Percentiles rank a stretch among this genome's conserved stretches.
phyloP scores from a whole-genome alignment of 1,140 invertebrate genomes.

The Cydia pomonella region DNA sequence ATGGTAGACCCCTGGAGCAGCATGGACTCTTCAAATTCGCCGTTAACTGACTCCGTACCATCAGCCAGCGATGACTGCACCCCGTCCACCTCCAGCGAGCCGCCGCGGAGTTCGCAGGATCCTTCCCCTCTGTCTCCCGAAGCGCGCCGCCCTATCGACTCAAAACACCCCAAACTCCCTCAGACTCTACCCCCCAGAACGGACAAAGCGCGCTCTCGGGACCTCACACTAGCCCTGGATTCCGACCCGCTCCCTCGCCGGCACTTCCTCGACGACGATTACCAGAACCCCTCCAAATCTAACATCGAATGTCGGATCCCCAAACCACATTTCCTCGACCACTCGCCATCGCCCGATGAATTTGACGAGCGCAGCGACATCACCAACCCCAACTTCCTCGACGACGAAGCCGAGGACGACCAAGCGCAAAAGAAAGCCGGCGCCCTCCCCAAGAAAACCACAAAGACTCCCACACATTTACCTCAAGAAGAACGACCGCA shows the following conservation, averaged over 20 bases:
- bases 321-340: conserved; percentile 79
- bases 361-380: conserved; percentile 75
- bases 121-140: conserved; percentile 58
- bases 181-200: conserved; percentile 49
- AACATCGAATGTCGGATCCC: conserved; percentile 78
- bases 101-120: conserved; percentile 51
- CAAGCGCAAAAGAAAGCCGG: conserved; percentile 72
- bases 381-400: conserved; percentile 75
- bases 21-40: conserved; percentile 79
- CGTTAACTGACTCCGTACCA: conserved; percentile 75
- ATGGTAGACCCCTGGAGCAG: conserved; percentile 80
- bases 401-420: conserved; percentile 70
- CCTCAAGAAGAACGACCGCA: conserved; percentile 66
- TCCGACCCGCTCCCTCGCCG: conserved; percentile 65
- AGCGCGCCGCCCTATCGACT: conserved; percentile 58
- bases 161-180: conserved; percentile 60
- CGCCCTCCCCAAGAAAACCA: conserved; percentile 64
- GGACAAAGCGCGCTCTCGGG: conserved; percentile 70
- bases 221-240: conserved; percentile 68
- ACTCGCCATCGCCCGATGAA: conserved; percentile 77
- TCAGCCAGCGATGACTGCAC: conserved; percentile 77
- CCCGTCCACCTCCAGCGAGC: conserved; percentile 71
- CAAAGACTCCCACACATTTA: conserved; percentile 57
- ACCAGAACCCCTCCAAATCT: conserved; percentile 78
- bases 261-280: conserved; percentile 83